Base-by-base conservation (phyloP, 2,113 vertebrate genomes). In the Tragelaphus buxtoni region DNA sequence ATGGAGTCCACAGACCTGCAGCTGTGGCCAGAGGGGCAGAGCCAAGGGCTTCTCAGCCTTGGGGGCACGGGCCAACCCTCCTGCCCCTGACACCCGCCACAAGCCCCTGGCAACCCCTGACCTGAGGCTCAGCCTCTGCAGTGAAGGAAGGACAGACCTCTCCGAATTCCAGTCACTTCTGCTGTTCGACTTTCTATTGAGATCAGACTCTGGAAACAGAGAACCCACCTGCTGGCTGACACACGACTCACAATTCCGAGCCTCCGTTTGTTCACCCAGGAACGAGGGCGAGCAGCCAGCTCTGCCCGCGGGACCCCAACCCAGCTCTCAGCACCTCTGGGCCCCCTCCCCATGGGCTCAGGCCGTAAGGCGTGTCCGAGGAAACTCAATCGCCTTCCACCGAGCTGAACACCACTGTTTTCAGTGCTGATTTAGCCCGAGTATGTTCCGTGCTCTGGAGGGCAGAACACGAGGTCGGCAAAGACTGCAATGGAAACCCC, bases 391-490 rank as follows among this genome's bases (percentile, higher is more conserved):
- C 45, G 11, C 58, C n/a, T 13, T 16, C 30, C 5, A 2, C 30
- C 5, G 1, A 35, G 22, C 22, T 10, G 35, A 80, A 80, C 1
- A 7, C 32, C 11, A 2, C 92, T 28, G 14, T 28, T 5, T 3
- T 30, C 17, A 2, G 11, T 14, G 3, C 0, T 17, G 20, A 12
- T 24, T 22, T 47, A 28, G 12, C 8, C 22, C 47, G 28, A 85
- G 28, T 3, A 6, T 4, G 2, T 24, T 30, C 35, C 61, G 11
- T 1, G 5, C 26, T 55, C 47, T 13, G 0, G 4, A 24, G 30
- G 47, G 58, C 53, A 30, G 51, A 72, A 84, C 1, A 16, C 42
- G 7, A 10, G 7, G 61, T 45, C 55, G 28, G 16, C 20, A 45
- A 53, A n/a, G 10, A 53, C 42, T 28, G 28, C 26, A 28, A 10